Evolutionary conservation across 2,113 vertebrate genomes (phyloP).

Genomic region (Pteronura brasiliensis): DNA sequence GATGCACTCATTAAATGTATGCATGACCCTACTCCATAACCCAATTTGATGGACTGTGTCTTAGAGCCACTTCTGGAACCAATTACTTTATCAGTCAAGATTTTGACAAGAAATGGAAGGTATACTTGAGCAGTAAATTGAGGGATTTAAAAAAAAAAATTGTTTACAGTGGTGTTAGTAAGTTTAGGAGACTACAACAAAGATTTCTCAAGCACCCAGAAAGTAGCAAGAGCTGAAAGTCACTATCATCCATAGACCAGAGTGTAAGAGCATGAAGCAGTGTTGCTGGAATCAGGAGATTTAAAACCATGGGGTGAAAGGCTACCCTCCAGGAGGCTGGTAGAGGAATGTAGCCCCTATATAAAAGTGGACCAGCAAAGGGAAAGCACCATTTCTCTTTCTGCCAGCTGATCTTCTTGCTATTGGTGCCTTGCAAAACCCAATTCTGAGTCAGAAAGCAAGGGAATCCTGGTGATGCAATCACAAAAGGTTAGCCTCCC

Average conservation of each 20-base stretch:
- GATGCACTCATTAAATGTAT: not conserved
- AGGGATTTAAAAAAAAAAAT: not conserved
- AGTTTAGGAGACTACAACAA: not conserved
- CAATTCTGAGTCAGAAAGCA: not conserved
- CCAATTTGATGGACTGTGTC: not conserved
- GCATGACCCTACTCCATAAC: not conserved
- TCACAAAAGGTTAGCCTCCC: not conserved
- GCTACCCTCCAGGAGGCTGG: no score
- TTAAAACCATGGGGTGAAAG: not conserved
- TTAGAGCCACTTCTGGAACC: not conserved
- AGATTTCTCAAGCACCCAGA: not conserved
- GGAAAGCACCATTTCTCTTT: not conserved
- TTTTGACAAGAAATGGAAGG: not conserved
- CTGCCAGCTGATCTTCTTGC: not conserved
- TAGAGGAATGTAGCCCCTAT: not conserved
- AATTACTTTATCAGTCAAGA: not conserved
- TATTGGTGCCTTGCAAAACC: not conserved
- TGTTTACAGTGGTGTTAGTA: not conserved
- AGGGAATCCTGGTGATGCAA: accelerated
- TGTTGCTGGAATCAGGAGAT: not conserved
- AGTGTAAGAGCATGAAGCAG: not conserved
- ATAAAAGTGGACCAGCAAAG: not conserved
- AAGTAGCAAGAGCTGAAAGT: not conserved
- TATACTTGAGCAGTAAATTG: not conserved
- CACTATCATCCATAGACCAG: not conserved